Percentiles rank a stretch among this genome's conserved stretches.
phyloP scores from a whole-genome alignment of 2,888 invertebrate species.

The Lobophora halterata region DNA sequence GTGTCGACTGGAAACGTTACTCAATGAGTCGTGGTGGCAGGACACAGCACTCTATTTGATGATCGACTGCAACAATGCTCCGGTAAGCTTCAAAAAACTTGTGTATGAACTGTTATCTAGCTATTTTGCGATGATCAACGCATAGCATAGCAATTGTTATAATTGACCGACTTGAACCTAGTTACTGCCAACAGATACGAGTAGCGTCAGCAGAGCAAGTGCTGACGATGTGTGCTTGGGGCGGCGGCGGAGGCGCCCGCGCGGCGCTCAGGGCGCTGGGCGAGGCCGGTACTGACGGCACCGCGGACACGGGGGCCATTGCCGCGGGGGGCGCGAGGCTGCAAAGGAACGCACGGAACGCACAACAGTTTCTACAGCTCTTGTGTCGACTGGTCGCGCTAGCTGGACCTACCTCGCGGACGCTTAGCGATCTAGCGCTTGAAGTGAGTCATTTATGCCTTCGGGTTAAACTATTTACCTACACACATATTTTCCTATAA shows the following conservation, averaged over 20 bases:
- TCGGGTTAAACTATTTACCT: no score
- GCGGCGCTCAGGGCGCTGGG: constrained; percentile 58
- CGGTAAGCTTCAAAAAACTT: constrained; percentile 55
- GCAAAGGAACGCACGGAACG: constrained; percentile 83
- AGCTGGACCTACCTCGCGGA: constrained; percentile 85
- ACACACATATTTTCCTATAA: no score
- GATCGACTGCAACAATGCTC: constrained; percentile 88
- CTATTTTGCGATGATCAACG: no score
- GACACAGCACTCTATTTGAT: constrained; percentile 94
- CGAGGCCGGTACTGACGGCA: constrained; percentile 71
- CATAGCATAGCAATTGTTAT: no score
- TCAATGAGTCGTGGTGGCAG: constrained; percentile 92
- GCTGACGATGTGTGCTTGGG: constrained; percentile 90
- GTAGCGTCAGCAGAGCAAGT: constrained; percentile 92
- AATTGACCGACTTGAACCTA: background rate
- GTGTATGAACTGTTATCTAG: no score
- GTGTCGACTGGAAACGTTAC: constrained; percentile 89
- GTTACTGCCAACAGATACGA: constrained; percentile 76
- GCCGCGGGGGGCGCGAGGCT: constrained; percentile 56
- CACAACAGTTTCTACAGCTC: constrained; percentile 89
- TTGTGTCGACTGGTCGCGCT: constrained; percentile 85
- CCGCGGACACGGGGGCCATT: constrained; percentile 67
- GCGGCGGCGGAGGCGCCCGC: constrained; percentile 79
- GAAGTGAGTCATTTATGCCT: no score
- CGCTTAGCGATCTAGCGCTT: constrained; percentile 77